Conservation (phyloP, 2,797 vertebrate species). For the Lepidocolaptes lacrymiger region DNA sequence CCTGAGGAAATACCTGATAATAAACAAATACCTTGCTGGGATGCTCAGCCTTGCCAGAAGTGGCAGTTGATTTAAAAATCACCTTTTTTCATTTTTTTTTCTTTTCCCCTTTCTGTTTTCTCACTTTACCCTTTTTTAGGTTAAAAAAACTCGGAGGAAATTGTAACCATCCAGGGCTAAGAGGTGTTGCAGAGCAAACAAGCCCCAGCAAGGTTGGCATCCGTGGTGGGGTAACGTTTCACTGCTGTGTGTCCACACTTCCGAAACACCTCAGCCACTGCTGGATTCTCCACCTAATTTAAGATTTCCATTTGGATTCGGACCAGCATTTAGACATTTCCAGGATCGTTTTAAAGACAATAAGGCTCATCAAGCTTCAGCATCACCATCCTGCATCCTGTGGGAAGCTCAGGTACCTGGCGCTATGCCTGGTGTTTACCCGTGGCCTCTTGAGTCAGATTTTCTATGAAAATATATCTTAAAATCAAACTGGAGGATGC, state of each 20-base stretch:
- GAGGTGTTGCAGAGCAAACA: constrained; percentile 25
- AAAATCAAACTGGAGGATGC: background rate
- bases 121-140: background rate
- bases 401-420: background rate
- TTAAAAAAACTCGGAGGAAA: background rate
- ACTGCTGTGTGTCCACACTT: background rate
- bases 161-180: background rate
- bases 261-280: background rate
- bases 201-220: background rate
- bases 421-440: fast-evolving
- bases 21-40: constrained; percentile 57
- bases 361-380: background rate
- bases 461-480: background rate
- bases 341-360: background rate
- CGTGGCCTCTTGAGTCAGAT: background rate
- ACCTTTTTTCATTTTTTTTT: background rate
- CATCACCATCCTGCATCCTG: background rate
- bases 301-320: background rate
- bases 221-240: background rate
- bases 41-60: constrained; percentile 21
- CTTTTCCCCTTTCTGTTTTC: background rate
- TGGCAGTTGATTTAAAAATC: constrained; percentile 49
- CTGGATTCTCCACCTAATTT: background rate
- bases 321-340: background rate
- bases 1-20: constrained; percentile 58